Base-by-base conservation (phyloP, 1,140 invertebrate species). In the Saxidomus purpurata region DNA sequence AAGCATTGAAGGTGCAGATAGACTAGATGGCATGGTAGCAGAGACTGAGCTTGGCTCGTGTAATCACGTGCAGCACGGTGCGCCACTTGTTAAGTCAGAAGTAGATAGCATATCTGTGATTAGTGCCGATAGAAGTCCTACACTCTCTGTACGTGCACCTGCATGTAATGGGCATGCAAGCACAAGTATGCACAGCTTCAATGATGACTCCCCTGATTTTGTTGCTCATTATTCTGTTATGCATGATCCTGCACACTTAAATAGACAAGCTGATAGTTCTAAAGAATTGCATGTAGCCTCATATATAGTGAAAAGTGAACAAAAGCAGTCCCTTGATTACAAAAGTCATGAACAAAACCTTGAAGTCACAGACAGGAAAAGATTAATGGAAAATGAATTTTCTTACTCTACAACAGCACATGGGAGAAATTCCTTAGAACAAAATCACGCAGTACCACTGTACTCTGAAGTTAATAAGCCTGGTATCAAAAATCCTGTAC, bases 91-190 rank as follows among this genome's bases (percentile, higher is more conserved):
- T 79, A 79, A 79, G 31, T 69, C 82, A 31, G 82, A 84, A 40
- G 28, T 84, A 84, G 82, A 84, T 84, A 84, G 43, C 36, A 49
- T 71, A 69, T 84, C 82, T 71, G 67, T 84, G 38, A 84, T 71
- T 84, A 84, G 82, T 71, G 63, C 82, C 49, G 82, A 84, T 87
- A 87, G 76, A 63, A 77, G 52, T 3, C 36, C 86, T 43, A 43
- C 74, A 40, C 4, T 52, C 15, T 76, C 69, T 87, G 86, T 87
- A 87, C 59, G 86, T 87, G 86, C 86, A 87, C 86, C 31, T 80
- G 86, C 86, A 87, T 87, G 86, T 25, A 61, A 67, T 67, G 25
- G 31, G 55, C 25, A 77, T 76, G 74, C 55, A 2, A 40, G 31
- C 61, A 40, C 40, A 13, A 25, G 22, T 59, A 15, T 36, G 28